A percentile compares a stretch with the other conserved stretches of the same genome.
phyloP scores from a whole-genome alignment of 2,113 vertebrate genomes.

The Sigmodon hispidus region DNA sequence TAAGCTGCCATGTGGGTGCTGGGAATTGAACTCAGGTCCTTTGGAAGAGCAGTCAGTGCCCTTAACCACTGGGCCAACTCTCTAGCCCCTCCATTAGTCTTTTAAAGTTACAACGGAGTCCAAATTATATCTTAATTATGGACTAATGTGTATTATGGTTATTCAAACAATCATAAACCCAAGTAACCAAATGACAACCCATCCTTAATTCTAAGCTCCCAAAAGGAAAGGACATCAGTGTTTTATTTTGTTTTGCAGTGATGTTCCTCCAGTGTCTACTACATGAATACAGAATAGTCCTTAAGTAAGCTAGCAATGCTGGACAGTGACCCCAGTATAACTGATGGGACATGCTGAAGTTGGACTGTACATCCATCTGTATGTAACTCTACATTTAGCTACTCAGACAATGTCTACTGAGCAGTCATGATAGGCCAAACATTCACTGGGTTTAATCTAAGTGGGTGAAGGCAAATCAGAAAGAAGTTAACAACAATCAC shows the following conservation, averaged over 20 bases:
- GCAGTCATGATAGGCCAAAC: background rate
- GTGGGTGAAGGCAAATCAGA: background rate
- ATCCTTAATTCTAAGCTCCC: background rate
- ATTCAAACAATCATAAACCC: background rate
- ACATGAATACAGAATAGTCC: background rate
- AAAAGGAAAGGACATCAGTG: background rate
- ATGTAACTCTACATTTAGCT: background rate
- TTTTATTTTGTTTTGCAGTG: background rate
- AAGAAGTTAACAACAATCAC: background rate
- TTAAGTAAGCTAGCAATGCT: background rate
- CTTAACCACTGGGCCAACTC: too few relatives aligned
- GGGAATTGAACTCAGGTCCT: too few relatives aligned
- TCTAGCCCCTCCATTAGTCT: too few relatives aligned
- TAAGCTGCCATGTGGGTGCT: too few relatives aligned
- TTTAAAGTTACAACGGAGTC: background rate
- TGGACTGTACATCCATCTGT: background rate
- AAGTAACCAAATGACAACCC: background rate
- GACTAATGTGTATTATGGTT: background rate
- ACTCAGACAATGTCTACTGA: background rate
- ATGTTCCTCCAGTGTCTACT: background rate
- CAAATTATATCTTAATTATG: background rate
- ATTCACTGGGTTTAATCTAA: background rate
- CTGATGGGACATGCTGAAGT: background rate
- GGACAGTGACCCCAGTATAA: background rate
- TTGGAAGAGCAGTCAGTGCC: too few relatives aligned